Base-by-base conservation (phyloP, 2,113 vertebrate genomes). In the Xenopus borealis region DNA sequence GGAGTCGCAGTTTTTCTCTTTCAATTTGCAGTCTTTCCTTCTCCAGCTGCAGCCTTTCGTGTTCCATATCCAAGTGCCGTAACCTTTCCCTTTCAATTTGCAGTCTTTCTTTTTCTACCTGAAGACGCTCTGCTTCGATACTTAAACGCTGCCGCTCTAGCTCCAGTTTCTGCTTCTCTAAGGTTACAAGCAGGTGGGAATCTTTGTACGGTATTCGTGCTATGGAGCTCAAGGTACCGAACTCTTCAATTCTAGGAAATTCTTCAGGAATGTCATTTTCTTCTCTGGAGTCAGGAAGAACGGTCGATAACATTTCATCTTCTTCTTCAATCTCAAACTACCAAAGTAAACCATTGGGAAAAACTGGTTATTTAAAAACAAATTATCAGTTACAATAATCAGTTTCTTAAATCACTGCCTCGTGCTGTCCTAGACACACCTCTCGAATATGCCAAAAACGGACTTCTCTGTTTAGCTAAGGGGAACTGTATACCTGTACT, bases 101-200 rank as follows among this genome's bases (percentile, higher is more conserved):
- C 66, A 98, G 87, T 0, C 94, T 89, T 57, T 98, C 95, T 68
- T 94, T 95, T 75, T 98, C 96, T 12, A 97, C 91, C 40, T 90
- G 93, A 74, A 98, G 79, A 4, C 95, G 88, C 68, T 98, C 95
- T 0, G 91, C 90, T 82, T 98, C 95, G 1, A 96, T 90, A 17
- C 92, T 91, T 63, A 97, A 84, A 0, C 95, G 89, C 55, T 96
- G 94, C 9, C 94, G 94, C 72, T 98, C 96, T 80, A 97, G 72
- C 78, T 97, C 94, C 23, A 98, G 80, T 3, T 95, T 92, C 82
- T 96, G 96, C 79, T 94, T 97, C 87, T 97, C 95, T 71, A 97
- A 84, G 58, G 84, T 92, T 11, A 95, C 85, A 40, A 95, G 88
- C 72, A 94, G 73, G n/a, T 93, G 92, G 2, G 94, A 86, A 80